These are phyloP conservation scores for Brachyistius frenatus DNA, from an alignment of 2,113 vertebrate genomes.

Conservation along the genomic window DNA sequence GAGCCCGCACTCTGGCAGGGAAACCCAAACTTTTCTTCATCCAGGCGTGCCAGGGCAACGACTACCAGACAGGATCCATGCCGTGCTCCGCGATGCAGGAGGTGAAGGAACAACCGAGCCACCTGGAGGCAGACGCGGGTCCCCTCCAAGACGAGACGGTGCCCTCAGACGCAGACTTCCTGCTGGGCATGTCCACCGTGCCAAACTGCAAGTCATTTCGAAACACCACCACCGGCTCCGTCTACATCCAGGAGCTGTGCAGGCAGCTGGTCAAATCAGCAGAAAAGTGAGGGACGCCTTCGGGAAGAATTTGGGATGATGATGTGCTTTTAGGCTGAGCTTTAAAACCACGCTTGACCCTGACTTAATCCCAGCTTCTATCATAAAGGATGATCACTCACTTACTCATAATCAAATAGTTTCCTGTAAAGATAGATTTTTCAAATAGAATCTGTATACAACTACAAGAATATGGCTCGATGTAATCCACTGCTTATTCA, in stretches of 20 bases:
- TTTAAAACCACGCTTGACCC: background rate
- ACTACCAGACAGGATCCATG: slow-evolving; percentile 74
- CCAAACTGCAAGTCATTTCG: slow-evolving; percentile 74
- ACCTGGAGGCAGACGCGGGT: slow-evolving; percentile 67
- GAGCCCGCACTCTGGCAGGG: slow-evolving; percentile 79
- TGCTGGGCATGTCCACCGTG: slow-evolving; percentile 86
- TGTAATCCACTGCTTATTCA: no score
- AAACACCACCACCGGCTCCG: slow-evolving; percentile 54
- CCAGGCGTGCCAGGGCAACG: slow-evolving; percentile 89
- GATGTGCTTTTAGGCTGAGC: background rate
- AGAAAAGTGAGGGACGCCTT: slow-evolving; percentile 62
- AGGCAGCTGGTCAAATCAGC: slow-evolving; percentile 68
- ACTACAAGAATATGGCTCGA: no score
- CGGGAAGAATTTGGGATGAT: no score
- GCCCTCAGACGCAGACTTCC: slow-evolving; percentile 81
- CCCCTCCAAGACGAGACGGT: slow-evolving; percentile 25
- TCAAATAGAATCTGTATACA: background rate
- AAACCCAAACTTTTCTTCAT: slow-evolving; percentile 95
- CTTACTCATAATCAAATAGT: no score
- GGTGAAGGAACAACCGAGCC: rapidly evolving
- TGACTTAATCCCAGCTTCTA: background rate
- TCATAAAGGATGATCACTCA: no score
- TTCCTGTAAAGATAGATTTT: background rate
- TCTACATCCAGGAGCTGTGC: slow-evolving; percentile 89
- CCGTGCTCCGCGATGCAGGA: background rate